These are phyloP conservation scores for Tetropium fuscum DNA, from an alignment of 2,888 invertebrate genomes.

Conservation along the genomic window DNA sequence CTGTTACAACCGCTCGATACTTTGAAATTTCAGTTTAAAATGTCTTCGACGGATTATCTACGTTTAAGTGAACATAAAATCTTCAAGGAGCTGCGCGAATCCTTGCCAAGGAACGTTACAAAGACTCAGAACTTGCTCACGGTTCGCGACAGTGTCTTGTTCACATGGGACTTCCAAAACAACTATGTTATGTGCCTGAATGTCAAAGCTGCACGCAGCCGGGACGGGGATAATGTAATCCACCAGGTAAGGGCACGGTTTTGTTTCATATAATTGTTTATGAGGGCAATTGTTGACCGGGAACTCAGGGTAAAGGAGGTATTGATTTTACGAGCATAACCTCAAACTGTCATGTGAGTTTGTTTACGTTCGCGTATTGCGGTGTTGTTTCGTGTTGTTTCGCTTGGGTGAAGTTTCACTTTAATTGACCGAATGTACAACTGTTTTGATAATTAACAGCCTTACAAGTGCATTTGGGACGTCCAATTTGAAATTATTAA, in stretches of 20 bases:
- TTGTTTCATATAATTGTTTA: neutral
- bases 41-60: constrained; percentile 73
- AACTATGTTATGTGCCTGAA: constrained; percentile 75
- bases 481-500: too few species aligned
- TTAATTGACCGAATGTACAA: too few species aligned
- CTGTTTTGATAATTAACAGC: too few species aligned
- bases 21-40: constrained; percentile 51
- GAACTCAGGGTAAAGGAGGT: neutral
- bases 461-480: too few species aligned
- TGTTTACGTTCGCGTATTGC: too few species aligned
- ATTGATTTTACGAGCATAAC: constrained; percentile 32
- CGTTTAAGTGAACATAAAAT: constrained; percentile 72
- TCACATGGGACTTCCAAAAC: constrained; percentile 75
- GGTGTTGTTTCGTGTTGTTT: too few species aligned
- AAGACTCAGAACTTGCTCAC: constrained; percentile 75
- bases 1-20: neutral
- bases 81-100: constrained; percentile 71
- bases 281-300: neutral
- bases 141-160: constrained; percentile 75
- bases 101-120: constrained; percentile 68
- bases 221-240: constrained; percentile 66
- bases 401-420: too few species aligned
- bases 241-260: constrained; percentile 70
- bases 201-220: constrained; percentile 65
- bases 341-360: constrained; percentile 35